These are phyloP conservation scores for Gallinago stenura DNA, from an alignment of 2,797 vertebrate genomes.

Conservation along the genomic window DNA sequence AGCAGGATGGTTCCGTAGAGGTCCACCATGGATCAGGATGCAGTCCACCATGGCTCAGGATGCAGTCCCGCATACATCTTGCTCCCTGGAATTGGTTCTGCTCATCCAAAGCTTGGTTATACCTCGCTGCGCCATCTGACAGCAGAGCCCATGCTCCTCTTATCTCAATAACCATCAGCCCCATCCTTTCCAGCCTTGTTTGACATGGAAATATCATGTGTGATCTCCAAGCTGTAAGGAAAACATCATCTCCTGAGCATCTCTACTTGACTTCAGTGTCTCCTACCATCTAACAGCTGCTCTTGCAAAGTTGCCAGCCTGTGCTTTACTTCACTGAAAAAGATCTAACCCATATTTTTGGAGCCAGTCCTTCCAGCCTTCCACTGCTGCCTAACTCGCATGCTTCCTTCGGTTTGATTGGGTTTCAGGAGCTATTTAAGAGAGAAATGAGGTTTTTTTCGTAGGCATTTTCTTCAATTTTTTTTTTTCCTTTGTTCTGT, in stretches of 20 bases:
- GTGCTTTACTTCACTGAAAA: slow-evolving; percentile 30
- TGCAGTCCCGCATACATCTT: neutral
- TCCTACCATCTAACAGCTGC: slow-evolving; percentile 59
- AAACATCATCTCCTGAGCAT: slow-evolving; percentile 24
- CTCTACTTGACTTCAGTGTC: slow-evolving; percentile 26
- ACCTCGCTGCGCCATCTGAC: neutral
- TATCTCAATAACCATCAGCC: neutral
- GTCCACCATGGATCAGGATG: neutral
- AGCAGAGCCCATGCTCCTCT: neutral
- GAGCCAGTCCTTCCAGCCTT: slow-evolving; percentile 13
- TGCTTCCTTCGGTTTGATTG: slow-evolving; percentile 11
- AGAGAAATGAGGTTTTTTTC: slow-evolving; percentile 58
- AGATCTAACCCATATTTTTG: slow-evolving; percentile 16
- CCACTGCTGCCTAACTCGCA: slow-evolving; percentile 51
- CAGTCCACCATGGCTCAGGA: neutral
- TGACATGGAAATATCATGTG: slow-evolving; percentile 17
- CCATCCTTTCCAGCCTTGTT: neutral
- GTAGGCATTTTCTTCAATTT: slow-evolving; percentile 69
- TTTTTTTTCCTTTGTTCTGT: slow-evolving; percentile 68
- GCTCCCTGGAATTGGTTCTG: neutral
- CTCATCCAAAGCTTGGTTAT: neutral
- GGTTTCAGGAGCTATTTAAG: slow-evolving; percentile 36
- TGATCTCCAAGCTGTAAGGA: slow-evolving; percentile 29
- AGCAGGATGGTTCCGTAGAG: neutral
- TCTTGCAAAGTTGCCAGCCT: slow-evolving; percentile 1